Evolutionary conservation across 2,113 vertebrate genomes (phyloP).

Genomic region (Plecturocebus donacophilus): DNA sequence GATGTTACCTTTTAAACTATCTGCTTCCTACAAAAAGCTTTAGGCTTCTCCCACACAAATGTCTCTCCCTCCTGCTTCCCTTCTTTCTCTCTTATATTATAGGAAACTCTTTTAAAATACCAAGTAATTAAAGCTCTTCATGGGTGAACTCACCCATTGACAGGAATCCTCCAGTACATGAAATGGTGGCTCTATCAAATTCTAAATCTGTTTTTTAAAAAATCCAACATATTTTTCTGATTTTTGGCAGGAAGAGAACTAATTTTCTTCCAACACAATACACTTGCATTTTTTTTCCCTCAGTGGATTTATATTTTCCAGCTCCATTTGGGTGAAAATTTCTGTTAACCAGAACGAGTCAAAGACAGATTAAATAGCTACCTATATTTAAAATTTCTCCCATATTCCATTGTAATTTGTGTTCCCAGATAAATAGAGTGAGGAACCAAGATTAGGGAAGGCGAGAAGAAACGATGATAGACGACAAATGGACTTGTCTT

Average conservation of each 20-base stretch:
- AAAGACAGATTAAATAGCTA: constrained; percentile 62
- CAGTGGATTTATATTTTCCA: constrained; percentile 59
- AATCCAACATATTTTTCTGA: neutral
- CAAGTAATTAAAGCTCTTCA: constrained; percentile 51
- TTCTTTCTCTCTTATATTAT: neutral
- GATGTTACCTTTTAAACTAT: constrained; percentile 30
- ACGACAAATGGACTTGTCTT: constrained; percentile 62
- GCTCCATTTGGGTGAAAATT: constrained; percentile 58
- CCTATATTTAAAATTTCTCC: constrained; percentile 39
- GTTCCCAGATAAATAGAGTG: constrained; percentile 61
- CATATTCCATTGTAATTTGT: constrained; percentile 50
- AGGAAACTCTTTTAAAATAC: constrained; percentile 47
- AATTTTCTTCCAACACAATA: constrained; percentile 45
- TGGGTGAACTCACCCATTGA: neutral
- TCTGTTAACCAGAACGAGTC: constrained; percentile 45
- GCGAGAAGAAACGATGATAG: neutral
- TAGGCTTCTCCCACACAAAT: constrained; percentile 32
- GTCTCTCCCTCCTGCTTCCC: neutral
- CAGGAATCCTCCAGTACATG: neutral
- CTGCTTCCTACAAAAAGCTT: neutral
- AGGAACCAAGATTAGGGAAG: constrained; percentile 56
- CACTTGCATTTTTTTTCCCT: neutral
- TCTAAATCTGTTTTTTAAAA: constrained; percentile 21
- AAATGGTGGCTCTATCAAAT: neutral
- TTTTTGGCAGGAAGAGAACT: constrained; percentile 50